A percentile compares a stretch with the other conserved stretches of the same genome.
Evolutionary conservation across 2,888 invertebrate genomes (phyloP).

Genomic region (Mechanitis messenoides): DNA sequence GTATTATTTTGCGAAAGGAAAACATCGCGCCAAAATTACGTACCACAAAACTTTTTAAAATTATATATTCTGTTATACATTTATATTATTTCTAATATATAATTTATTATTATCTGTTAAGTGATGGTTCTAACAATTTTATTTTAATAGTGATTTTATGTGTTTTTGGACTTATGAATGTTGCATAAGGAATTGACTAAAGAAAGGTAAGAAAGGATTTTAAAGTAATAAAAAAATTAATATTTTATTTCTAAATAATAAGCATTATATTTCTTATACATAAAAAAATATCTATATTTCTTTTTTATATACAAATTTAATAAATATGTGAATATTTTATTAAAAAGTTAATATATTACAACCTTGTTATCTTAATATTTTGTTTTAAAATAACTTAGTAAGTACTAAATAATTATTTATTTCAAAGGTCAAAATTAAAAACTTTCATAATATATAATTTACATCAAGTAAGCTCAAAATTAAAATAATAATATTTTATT

Average conservation of each 20-base stretch:
- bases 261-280: slow-evolving; percentile 1
- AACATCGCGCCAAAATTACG: slow-evolving; percentile 31
- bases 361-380: no score
- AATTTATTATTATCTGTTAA: no score
- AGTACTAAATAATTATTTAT: no score
- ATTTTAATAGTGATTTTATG: slow-evolving; percentile 3
- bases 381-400: no score
- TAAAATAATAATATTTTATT: no score
- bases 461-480: no score
- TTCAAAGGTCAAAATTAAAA: no score
- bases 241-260: no score
- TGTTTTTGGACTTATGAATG: slow-evolving; percentile 10
- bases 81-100: no score
- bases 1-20: slow-evolving; percentile 12
- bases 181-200: slow-evolving; percentile 13
- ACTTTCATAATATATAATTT: no score
- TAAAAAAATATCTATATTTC: not conserved
- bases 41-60: slow-evolving; percentile 15
- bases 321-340: no score
- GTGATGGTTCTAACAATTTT: slow-evolving; percentile 5
- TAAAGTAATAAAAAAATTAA: not conserved
- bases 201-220: slow-evolving; percentile 17
- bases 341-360: no score
- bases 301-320: slow-evolving; percentile 11
- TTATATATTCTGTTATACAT: not conserved